A percentile compares a stretch with the other conserved stretches of the same genome.
These are phyloP conservation scores for Heterochromis multidens DNA, from an alignment of 2,113 vertebrate genomes.

Conservation along the genomic window DNA sequence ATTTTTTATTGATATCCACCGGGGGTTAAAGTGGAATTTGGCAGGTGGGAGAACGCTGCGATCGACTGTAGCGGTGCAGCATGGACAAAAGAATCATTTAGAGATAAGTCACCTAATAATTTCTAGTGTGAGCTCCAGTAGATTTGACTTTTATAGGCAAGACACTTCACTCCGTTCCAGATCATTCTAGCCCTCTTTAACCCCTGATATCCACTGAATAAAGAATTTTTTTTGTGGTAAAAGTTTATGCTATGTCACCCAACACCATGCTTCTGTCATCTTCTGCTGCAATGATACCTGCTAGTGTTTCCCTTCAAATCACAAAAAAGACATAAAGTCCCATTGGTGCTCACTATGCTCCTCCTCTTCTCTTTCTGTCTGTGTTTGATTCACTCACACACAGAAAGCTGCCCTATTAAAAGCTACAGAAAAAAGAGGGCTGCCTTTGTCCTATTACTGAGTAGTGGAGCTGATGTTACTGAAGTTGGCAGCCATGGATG, in stretches of 20 bases:
- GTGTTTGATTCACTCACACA: slow-evolving; percentile 13
- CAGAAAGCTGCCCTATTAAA: slow-evolving; percentile 43
- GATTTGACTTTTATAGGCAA: not conserved
- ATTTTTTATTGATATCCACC: not conserved
- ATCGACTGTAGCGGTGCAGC: not conserved
- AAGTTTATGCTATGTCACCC: not conserved
- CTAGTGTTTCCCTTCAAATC: slow-evolving; percentile 27
- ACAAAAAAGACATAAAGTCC: slow-evolving; percentile 9
- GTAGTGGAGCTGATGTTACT: slow-evolving; percentile 51
- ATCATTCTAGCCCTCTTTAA: not conserved
- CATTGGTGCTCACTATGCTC: slow-evolving; percentile 14
- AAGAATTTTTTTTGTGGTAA: not conserved
- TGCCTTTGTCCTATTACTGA: slow-evolving; percentile 46
- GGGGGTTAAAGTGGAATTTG: not conserved
- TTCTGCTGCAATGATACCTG: not conserved
- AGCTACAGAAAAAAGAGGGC: slow-evolving; percentile 44
- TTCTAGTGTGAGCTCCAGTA: not conserved
- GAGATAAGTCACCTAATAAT: not conserved
- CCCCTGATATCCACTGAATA: not conserved
- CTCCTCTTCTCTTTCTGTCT: slow-evolving; percentile 13
- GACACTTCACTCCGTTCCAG: not conserved
- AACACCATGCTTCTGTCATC: not conserved
- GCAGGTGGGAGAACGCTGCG: not conserved
- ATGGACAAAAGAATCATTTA: not conserved
- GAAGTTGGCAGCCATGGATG: slow-evolving; percentile 62